phyloP scores from a whole-genome alignment of 2,113 vertebrate species.

The Chrysemys picta region DNA sequence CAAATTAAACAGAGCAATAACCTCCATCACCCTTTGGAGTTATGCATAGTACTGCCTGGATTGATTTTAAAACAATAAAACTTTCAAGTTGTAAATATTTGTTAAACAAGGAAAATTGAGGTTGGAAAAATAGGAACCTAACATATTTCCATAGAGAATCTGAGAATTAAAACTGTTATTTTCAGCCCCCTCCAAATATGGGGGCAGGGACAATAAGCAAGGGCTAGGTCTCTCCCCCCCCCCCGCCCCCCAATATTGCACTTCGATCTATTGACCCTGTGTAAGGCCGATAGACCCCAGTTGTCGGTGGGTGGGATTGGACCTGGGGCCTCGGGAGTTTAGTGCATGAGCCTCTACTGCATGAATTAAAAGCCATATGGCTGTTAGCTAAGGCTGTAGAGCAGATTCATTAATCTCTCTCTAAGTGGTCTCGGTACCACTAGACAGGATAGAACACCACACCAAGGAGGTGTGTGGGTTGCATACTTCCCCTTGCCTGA shows the following conservation, averaged over 20 bases:
- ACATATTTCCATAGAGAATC: background rate
- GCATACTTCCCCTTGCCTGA: too few species aligned
- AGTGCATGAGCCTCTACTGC: too few species aligned
- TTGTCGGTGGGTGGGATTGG: too few species aligned
- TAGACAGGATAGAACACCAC: too few species aligned
- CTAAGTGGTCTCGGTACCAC: too few species aligned
- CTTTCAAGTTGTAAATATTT: fast-evolving
- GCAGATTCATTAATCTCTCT: too few species aligned
- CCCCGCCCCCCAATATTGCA: background rate
- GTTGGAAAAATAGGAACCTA: background rate
- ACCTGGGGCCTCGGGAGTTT: too few species aligned
- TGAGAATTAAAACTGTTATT: background rate
- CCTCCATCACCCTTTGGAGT: background rate
- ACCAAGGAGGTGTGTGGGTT: too few species aligned
- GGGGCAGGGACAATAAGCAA: background rate
- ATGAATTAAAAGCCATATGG: too few species aligned
- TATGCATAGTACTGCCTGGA: background rate
- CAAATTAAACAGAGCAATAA: background rate
- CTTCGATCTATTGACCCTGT: background rate
- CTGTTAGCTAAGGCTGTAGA: too few species aligned
- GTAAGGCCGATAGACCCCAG: too few species aligned
- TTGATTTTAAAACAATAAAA: background rate
- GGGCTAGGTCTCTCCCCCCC: background rate
- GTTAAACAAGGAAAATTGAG: background rate
- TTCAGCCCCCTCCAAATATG: background rate